Percentiles rank a stretch among this genome's conserved stretches.
These are phyloP conservation scores for Lerista edwardsae DNA, from an alignment of 2,797 vertebrate genomes.

Conservation along the genomic window DNA sequence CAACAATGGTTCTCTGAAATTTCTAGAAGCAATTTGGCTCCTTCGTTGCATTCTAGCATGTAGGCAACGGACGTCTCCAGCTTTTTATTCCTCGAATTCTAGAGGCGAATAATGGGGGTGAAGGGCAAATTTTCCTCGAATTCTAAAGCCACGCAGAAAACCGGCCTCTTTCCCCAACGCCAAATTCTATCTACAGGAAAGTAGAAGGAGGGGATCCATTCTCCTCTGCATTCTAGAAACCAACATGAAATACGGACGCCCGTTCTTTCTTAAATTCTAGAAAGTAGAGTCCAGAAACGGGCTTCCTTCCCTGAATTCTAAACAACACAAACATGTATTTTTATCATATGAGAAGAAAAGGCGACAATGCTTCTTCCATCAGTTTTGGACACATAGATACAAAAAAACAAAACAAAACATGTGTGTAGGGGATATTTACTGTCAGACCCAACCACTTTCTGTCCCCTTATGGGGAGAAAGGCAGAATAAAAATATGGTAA, in stretches of 20 bases:
- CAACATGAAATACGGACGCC: too few species aligned
- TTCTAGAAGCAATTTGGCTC: background rate
- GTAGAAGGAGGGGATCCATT: background rate
- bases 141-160: background rate
- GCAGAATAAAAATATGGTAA: too few species aligned
- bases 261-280: background rate
- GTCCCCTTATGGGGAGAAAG: too few species aligned
- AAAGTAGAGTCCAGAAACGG: too few species aligned
- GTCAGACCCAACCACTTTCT: too few species aligned
- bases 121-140: background rate
- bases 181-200: background rate
- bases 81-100: background rate
- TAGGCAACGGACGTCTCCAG: background rate
- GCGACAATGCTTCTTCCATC: rapidly evolving
- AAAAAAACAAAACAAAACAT: background rate
- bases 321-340: background rate
- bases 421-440: too few species aligned
- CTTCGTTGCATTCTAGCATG: background rate
- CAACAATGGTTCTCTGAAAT: background rate
- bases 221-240: background rate
- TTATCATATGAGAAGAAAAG: background rate
- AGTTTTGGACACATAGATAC: background rate
- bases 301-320: too few species aligned
- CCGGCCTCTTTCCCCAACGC: background rate
- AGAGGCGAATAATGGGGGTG: background rate